phyloP scores from a whole-genome alignment of 2,797 vertebrate genomes.

The Arremon brunneinucha region DNA sequence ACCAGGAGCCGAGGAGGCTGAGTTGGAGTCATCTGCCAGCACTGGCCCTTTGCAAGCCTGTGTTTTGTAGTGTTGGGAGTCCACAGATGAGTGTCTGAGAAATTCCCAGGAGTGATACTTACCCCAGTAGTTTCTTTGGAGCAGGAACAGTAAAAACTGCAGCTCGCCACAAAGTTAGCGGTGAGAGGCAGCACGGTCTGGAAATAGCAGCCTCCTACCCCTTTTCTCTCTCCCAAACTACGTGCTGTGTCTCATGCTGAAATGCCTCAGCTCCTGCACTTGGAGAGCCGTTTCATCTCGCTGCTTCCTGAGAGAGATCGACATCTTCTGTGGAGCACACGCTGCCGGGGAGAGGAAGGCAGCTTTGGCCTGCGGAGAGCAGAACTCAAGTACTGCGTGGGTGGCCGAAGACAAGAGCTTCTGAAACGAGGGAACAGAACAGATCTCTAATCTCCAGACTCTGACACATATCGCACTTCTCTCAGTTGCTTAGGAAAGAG shows the following conservation, averaged over 20 bases:
- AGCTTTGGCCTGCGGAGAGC: conserved; percentile 55
- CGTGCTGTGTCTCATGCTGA: conserved; percentile 52
- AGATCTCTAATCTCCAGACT: conserved; percentile 71
- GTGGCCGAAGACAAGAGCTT: conserved; percentile 64
- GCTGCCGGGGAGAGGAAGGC: conserved; percentile 41
- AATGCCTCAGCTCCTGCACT: conserved; percentile 47
- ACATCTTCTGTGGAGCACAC: conserved; percentile 36
- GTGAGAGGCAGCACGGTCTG: background rate
- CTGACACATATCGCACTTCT: conserved; percentile 66
- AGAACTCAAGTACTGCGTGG: conserved; percentile 65
- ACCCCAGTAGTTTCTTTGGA: conserved; percentile 26
- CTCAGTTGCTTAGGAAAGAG: conserved; percentile 70
- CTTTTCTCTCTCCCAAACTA: conserved; percentile 55
- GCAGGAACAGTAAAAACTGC: conserved; percentile 21
- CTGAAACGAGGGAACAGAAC: conserved; percentile 66
- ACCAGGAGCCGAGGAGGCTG: background rate
- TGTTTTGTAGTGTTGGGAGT: conserved; percentile 4
- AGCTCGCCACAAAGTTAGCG: background rate
- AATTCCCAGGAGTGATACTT: conserved; percentile 8
- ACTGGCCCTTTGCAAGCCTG: background rate
- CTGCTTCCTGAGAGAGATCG: conserved; percentile 58
- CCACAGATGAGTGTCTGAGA: conserved; percentile 1
- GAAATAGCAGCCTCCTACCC: conserved; percentile 66
- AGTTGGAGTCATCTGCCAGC: background rate
- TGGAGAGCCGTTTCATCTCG: background rate